phyloP scores from a whole-genome alignment of 1,140 invertebrate species.

The Drosophila santomea region DNA sequence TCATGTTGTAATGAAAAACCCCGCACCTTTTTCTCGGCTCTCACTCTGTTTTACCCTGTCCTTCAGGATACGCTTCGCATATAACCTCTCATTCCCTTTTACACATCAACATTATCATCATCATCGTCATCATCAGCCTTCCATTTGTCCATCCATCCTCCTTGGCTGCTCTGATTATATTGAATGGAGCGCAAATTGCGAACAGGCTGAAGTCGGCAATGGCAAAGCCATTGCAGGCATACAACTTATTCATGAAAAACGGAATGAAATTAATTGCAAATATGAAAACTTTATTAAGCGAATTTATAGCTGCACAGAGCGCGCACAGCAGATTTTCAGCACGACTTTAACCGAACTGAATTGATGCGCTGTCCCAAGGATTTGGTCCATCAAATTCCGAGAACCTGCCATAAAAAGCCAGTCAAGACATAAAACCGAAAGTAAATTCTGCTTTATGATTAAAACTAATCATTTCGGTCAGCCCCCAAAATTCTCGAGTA shows the following conservation, averaged over 20 bases:
- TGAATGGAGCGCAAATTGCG: constrained; percentile 71
- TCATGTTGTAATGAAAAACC: constrained; percentile 49
- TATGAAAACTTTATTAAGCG: constrained; percentile 77
- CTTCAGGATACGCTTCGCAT: background rate
- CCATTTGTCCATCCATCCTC: constrained; percentile 28
- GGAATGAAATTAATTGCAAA: constrained; percentile 76
- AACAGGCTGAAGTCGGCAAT: constrained; percentile 49
- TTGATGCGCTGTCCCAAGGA: constrained; percentile 1
- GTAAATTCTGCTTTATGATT: constrained; percentile 55
- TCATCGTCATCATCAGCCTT: constrained; percentile 5
- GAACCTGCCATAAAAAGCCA: constrained; percentile 30
- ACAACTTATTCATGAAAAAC: constrained; percentile 73
- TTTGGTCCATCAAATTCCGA: constrained; percentile 26
- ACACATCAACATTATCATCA: background rate
- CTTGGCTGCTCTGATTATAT: constrained; percentile 59
- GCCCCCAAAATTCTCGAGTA: background rate
- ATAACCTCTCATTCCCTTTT: background rate
- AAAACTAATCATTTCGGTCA: constrained; percentile 53
- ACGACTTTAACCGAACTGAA: constrained; percentile 6
- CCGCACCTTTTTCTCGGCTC: background rate
- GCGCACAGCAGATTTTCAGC: constrained; percentile 2
- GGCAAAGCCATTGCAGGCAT: constrained; percentile 36
- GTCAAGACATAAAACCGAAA: constrained; percentile 33
- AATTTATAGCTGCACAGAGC: constrained; percentile 57
- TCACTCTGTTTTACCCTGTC: background rate